These are phyloP conservation scores for Archivesica marissinica DNA, from an alignment of 1,140 invertebrate genomes.

Conservation along the genomic window DNA sequence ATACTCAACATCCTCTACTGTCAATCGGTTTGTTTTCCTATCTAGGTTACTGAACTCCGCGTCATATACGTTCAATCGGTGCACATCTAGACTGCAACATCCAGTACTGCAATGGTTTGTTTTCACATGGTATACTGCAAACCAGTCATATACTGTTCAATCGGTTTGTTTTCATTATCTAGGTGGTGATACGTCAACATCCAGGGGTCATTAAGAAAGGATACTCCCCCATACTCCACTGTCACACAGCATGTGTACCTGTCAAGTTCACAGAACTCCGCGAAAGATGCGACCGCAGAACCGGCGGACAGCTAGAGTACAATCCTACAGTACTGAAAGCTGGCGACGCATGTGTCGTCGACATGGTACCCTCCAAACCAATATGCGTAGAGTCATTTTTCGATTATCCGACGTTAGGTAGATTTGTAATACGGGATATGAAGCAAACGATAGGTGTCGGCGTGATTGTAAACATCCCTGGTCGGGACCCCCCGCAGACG, in stretches of 20 bases:
- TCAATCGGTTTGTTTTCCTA: too few relatives aligned
- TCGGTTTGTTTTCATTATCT: not conserved
- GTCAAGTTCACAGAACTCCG: slow-evolving; percentile 99
- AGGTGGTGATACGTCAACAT: slow-evolving; percentile 98
- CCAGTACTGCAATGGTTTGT: too few relatives aligned
- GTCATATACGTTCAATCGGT: too few relatives aligned
- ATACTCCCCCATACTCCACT: slow-evolving; percentile 98
- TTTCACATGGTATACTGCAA: too few relatives aligned
- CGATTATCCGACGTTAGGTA: slow-evolving; percentile 98
- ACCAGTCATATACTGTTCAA: too few relatives aligned
- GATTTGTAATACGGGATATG: slow-evolving; percentile 99
- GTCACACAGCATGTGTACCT: slow-evolving; percentile 98
- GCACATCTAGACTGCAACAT: too few relatives aligned
- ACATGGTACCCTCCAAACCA: slow-evolving; percentile 93
- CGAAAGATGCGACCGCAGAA: slow-evolving; percentile 98
- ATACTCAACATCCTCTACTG: too few relatives aligned
- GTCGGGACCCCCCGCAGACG: slow-evolving; percentile 51
- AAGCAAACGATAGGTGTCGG: slow-evolving; percentile 99
- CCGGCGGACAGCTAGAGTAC: slow-evolving; percentile 87
- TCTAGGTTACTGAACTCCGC: too few relatives aligned
- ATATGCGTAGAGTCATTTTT: slow-evolving; percentile 98
- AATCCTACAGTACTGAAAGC: slow-evolving; percentile 92
- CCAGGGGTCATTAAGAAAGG: slow-evolving; percentile 98
- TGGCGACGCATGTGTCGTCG: slow-evolving; percentile 95
- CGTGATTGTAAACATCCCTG: slow-evolving; percentile 88